Base-by-base conservation (phyloP, 2,797 vertebrate species). In the Cynodonichthys magdalenae region DNA sequence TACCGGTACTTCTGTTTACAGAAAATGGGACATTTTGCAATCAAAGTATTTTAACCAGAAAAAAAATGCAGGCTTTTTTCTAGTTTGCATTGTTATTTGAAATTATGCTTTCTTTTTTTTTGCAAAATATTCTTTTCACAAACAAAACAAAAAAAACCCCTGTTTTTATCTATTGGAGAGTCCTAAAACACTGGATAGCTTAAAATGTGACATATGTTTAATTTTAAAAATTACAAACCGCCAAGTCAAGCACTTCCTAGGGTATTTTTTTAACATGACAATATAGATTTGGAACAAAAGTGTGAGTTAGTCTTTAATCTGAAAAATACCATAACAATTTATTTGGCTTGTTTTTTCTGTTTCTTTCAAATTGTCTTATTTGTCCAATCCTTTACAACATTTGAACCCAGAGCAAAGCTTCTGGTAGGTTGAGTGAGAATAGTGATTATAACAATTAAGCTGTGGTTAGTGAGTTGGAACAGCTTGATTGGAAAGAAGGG, bases 381-480 rank as follows among this genome's bases (percentile, higher is more conserved):
- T 65, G 44, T 53, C 45, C 45, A 48, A 9, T 60, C 47, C 66
- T 45, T 45, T 63, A 20, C 9, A 45, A 17, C 0, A 3, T 62
- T 46, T 64, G 45, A 69, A 80, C 71, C 60, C 45, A 75, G 68
- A 74, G 72, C 61, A 71, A 34, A 56, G 75, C 54, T 39, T 80
- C 66, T 79, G 63, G 64, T 80, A 69, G 66, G 79, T 69, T 50
- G 19, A 66, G 47, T 29, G 46, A 68, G 73, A 72, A 65, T 52
- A 49, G 60, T 53, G 77, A 75, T 66, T 8, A 34, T 66, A 69
- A 84, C 71, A 76, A 72, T 82, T 70, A 74, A 80, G 76, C 63
- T 64, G 68, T 44, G 61, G 69, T 55, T 71, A 54, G 56, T 80
- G 81, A 84, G 82, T 87, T 79, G 71, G 79, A 86, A 88, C 71